Base-by-base conservation (phyloP, 2,113 vertebrate genomes). In the Sus scrofa region DNA sequence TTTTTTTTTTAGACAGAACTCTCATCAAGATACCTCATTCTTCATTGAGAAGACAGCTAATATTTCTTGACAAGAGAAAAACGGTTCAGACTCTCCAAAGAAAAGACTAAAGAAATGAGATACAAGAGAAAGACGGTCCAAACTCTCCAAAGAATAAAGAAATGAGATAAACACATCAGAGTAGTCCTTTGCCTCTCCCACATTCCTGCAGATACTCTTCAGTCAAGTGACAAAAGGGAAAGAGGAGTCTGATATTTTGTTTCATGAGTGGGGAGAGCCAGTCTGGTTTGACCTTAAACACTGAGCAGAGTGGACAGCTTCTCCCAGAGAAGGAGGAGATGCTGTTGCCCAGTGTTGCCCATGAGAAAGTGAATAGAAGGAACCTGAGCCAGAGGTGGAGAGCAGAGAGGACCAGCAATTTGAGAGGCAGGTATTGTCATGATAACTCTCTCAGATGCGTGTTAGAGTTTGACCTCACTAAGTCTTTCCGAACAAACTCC, bases 401-500 rank as follows among this genome's bases (percentile, higher is more conserved):
- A 85, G 27, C 12, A 68, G 58, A 73, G 44, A 74, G 22, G 20
- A 89, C 79, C 4, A 14, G 20, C 63, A 97, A 95, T 50, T 7
- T 24, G 87, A 95, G 77, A 96, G 13, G 68, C 14, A 20, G 63
- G 50, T 81, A 71, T 63, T 75, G 88, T 77, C 85, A 52, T 75
- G 27, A 96, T 82, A 78, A 50, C 60, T 19, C 27, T 83, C 27
- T 78, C 56, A 91, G 86, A 86, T 82, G 52, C 86, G 67, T 18
- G 67, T 73, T 85, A 91, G 71, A 77, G 22, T 88, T 54, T 79
- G 86, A 89, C 68, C 34, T 73, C 67, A 74, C 7, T 58, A 50
- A 44, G 2, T 37, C n/a, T 86, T 95, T 95, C 83, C 37, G 90
- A 88, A 91, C 58, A 92, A n/a, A 84, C 81, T 92, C 19, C 2